A percentile compares a stretch with the other conserved stretches of the same genome.
phyloP scores from a whole-genome alignment of 2,797 vertebrate species.

The Echeneis naucrates region DNA sequence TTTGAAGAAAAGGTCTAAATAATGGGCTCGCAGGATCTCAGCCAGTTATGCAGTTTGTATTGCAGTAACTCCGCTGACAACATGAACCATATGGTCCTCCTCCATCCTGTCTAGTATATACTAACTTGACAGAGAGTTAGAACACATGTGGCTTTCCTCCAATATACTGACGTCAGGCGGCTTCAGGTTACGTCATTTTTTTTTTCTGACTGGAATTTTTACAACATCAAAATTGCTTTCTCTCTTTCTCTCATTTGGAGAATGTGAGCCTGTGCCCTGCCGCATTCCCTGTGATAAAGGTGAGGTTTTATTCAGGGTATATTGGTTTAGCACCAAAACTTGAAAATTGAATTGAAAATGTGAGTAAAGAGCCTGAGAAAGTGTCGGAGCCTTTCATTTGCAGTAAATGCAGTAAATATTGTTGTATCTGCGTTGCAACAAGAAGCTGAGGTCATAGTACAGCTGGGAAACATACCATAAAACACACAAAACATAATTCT shows the following conservation, averaged over 20 bases:
- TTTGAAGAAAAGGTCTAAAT: constrained; percentile 9
- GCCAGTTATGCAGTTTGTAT: constrained; percentile 43
- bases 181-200: constrained; percentile 41
- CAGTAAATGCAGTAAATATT: neutral
- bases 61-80: constrained; percentile 36
- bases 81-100: constrained; percentile 58
- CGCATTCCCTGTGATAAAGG: constrained; percentile 11
- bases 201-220: constrained; percentile 39
- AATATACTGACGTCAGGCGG: constrained; percentile 16
- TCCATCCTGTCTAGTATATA: constrained; percentile 50
- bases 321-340: too few species aligned
- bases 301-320: too few species aligned
- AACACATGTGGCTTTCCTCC: constrained; percentile 36
- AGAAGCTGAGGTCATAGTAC: neutral
- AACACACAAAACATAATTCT: neutral
- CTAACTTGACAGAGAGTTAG: constrained; percentile 49
- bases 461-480: too few species aligned
- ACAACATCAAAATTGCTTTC: constrained; percentile 20
- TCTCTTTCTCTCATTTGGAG: constrained; percentile 7
- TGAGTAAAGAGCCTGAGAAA: neutral
- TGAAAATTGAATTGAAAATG: neutral
- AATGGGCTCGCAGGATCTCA: constrained; percentile 44
- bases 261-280: constrained; percentile 5
- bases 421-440: neutral
- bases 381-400: neutral